These are phyloP conservation scores for Oxygymnocypris stewartii DNA, from an alignment of 2,113 vertebrate species.

Conservation along the genomic window DNA sequence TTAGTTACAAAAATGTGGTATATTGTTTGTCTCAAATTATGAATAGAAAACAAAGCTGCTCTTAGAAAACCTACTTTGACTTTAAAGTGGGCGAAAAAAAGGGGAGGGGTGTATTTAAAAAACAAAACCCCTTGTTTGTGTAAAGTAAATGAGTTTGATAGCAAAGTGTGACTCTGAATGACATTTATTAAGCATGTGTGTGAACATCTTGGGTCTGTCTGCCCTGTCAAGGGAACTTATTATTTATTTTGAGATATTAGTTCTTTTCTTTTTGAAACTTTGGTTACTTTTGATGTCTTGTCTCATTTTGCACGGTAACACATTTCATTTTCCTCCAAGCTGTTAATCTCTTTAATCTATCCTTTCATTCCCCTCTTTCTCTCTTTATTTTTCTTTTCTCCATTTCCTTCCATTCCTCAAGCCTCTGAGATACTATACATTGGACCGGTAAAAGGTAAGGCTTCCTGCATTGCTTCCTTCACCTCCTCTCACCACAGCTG, in stretches of 20 bases:
- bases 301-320: conserved; percentile 54
- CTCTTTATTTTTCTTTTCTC: conserved; percentile 64
- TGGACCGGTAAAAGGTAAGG: conserved; percentile 99
- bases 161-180: neutral
- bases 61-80: too few relatives aligned
- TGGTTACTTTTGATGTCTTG: conserved; percentile 36
- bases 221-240: neutral
- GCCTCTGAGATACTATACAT: conserved; percentile 99
- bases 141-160: too few relatives aligned
- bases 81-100: too few relatives aligned
- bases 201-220: neutral
- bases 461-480: conserved; percentile 67
- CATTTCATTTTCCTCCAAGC: conserved; percentile 74
- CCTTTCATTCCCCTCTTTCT: conserved; percentile 54
- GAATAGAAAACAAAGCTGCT: too few relatives aligned
- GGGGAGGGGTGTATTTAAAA: too few relatives aligned
- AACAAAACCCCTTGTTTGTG: too few relatives aligned
- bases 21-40: too few relatives aligned
- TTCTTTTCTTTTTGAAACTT: conserved; percentile 15
- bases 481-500: conserved; percentile 25
- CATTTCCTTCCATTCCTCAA: conserved; percentile 76
- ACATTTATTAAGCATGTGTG: neutral
- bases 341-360: conserved; percentile 63
- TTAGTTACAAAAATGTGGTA: too few relatives aligned
- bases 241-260: neutral